Conservation (phyloP, 35 echinoderm and acorn worm genomes). For the Diadema setosum region DNA sequence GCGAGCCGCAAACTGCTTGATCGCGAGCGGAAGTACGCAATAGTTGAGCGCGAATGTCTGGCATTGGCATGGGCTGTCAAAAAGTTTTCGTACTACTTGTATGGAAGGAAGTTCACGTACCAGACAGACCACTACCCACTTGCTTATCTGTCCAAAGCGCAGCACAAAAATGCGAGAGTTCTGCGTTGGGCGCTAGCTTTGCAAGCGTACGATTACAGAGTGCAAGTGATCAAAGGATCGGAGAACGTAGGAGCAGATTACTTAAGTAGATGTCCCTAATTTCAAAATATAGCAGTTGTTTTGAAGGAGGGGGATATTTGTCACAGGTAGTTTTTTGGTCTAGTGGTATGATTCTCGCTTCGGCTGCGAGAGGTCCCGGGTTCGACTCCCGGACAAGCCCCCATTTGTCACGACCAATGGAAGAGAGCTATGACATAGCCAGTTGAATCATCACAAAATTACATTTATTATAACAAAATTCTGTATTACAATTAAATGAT, state of each 20-base stretch:
- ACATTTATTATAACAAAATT: neutral
- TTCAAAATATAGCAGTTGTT: neutral
- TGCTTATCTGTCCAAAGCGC: neutral
- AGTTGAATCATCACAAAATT: neutral
- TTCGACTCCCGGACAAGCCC: conserved; percentile 14
- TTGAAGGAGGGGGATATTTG: neutral
- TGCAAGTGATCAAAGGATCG: conserved; percentile 29
- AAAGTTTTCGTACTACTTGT: conserved; percentile 6
- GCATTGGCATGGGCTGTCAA: neutral
- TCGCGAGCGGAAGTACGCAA: neutral
- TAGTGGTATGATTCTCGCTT: conserved; percentile 45
- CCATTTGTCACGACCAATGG: neutral
- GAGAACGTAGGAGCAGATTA: conserved; percentile 42
- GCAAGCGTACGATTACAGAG: conserved; percentile 12
- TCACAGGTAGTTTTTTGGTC: neutral
- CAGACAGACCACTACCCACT: conserved; percentile 35
- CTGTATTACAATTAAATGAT: neutral
- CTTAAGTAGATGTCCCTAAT: conserved; percentile 35
- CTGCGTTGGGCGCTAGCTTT: conserved; percentile 51
- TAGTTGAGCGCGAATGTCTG: neutral
- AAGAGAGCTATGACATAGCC: neutral
- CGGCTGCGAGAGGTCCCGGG: conserved; percentile 16
- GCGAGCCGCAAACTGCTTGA: neutral
- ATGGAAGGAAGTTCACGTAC: conserved; percentile 11
- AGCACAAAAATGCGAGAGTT: conserved; percentile 22